These are phyloP conservation scores for Branchipolynoe longqiensis DNA, from an alignment of 2,888 invertebrate species.

Conservation along the genomic window DNA sequence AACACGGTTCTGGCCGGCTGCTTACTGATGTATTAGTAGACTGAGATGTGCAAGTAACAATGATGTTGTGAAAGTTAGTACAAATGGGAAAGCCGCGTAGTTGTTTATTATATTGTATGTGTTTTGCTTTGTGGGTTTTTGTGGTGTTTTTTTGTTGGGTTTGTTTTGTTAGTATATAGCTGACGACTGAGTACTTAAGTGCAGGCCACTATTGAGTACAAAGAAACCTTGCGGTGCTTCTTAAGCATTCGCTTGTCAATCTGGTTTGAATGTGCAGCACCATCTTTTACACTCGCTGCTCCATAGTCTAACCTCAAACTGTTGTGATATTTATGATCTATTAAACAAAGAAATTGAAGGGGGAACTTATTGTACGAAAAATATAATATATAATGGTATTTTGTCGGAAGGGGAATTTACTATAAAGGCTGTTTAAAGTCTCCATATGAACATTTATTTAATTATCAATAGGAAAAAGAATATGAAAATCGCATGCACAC, in stretches of 20 bases:
- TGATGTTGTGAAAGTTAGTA: neutral
- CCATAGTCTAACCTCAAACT: slow-evolving; percentile 47
- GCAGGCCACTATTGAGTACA: slow-evolving; percentile 46
- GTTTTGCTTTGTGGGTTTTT: slow-evolving; percentile 1
- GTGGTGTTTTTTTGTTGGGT: neutral
- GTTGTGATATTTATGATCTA: slow-evolving; percentile 42
- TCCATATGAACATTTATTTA: too few species aligned
- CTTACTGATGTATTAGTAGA: neutral
- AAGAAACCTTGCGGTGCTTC: slow-evolving; percentile 1
- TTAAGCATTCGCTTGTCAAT: neutral
- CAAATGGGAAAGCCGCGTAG: neutral
- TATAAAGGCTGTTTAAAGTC: too few species aligned
- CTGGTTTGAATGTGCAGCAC: neutral
- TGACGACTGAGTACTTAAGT: slow-evolving; percentile 44
- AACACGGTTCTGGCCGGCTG: too few species aligned
- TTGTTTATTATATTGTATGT: neutral
- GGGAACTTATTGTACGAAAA: neutral
- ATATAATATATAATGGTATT: neutral
- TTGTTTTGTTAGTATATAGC: neutral
- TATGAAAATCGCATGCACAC: too few species aligned
- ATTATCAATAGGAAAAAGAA: too few species aligned
- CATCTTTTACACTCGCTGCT: neutral
- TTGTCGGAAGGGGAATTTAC: too few species aligned
- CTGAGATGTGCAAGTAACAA: neutral
- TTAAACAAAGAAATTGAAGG: neutral